phyloP scores from a whole-genome alignment of 2,888 invertebrate species.

The Merodon equestris region DNA sequence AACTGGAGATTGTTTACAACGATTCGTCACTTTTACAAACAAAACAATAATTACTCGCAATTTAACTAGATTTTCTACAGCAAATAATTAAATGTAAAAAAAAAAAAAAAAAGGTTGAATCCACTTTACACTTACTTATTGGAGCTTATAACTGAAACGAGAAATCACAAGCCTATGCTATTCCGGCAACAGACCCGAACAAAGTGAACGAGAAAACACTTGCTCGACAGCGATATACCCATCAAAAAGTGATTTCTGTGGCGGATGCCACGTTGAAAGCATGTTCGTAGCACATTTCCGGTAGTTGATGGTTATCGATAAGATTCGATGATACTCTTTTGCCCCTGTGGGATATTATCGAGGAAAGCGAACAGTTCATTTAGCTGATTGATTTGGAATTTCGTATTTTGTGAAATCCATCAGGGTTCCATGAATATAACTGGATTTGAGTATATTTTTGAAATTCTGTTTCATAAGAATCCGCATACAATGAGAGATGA shows the following conservation, averaged over 20 bases:
- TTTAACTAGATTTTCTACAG: conserved; percentile 34
- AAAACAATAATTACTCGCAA: conserved; percentile 61
- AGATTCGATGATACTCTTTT: not conserved
- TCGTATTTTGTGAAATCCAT: not conserved
- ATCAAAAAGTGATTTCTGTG: conserved; percentile 56
- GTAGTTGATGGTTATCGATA: conserved; percentile 62
- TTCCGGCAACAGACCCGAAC: conserved; percentile 85
- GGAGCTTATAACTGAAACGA: conserved; percentile 73
- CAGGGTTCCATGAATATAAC: not conserved
- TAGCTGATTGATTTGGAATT: not conserved
- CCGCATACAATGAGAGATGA: too few relatives aligned
- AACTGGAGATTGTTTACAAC: conserved; percentile 64
- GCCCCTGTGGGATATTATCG: not conserved
- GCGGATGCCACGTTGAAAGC: conserved; percentile 69
- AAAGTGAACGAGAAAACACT: conserved; percentile 84
- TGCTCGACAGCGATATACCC: conserved; percentile 75
- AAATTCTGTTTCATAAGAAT: too few relatives aligned
- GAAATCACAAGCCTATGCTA: conserved; percentile 80
- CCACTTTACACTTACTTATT: conserved; percentile 62
- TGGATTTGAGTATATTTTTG: too few relatives aligned
- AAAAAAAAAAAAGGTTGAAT: conserved; percentile 28
- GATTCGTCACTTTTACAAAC: conserved; percentile 30
- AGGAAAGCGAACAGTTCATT: conserved; percentile 9
- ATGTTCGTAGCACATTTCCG: conserved; percentile 66
- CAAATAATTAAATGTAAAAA: conserved; percentile 18